Base-by-base conservation (phyloP, 2,888 invertebrate species). In the Eilema depressum region DNA sequence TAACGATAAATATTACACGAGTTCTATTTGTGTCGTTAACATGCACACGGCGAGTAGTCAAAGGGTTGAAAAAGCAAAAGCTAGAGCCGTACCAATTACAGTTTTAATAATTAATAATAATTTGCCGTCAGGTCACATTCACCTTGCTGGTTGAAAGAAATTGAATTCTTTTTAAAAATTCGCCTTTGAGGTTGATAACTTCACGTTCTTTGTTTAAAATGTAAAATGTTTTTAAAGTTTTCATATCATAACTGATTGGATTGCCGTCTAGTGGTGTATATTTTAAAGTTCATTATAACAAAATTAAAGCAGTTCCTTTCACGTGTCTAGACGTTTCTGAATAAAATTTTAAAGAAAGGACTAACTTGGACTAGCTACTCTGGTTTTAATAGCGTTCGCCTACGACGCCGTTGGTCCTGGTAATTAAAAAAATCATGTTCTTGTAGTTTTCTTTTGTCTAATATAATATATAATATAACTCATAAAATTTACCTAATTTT, bases 31-130 rank as follows among this genome's bases (percentile, higher is more conserved):
- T 74, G 74, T 71, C 70, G 67, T 71, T 69, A 63, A 73, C 59
- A 37, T 73, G 74, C 75, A 75, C 75, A 80, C 80, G 81, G 76
- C 71, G 76, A 69, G 74, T 74, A 76, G 75, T 86, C 84, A 86
- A 85, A 85, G 82, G 80, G 81, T 76, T 79, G 53, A 47, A 68
- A 79, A 66, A 66, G 79, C 69, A 66, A 73, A 74, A 56, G 76
- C 71, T 73, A 74, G 75, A 70, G 78, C 70, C 65, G 66, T 75
- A 83, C 84, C 85, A 86, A 86, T 86, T 86, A 86, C 77, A 79
- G 79, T 81, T 83, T 83, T 79, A 85, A 85, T 86, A 79, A 85
- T 86, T 83, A 84, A 85, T 83, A 85, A 80, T 80, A 81, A 83
- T 83, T 82, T 80, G 73, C 79, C 77, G 74, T 68, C 53, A 73